phyloP scores from a whole-genome alignment of 2,113 vertebrate genomes.

The Anseranas semipalmata region DNA sequence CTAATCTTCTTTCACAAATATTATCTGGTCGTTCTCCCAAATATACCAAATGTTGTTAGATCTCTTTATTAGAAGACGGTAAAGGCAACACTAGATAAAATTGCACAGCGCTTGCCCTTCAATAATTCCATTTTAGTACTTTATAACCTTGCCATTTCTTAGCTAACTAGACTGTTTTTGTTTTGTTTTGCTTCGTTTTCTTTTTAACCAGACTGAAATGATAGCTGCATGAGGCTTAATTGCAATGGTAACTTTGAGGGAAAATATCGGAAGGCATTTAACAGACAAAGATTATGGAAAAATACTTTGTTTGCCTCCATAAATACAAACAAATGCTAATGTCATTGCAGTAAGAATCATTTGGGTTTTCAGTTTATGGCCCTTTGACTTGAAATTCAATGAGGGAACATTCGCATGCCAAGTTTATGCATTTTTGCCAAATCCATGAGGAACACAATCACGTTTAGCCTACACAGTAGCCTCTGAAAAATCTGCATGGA shows the following conservation, averaged over 20 bases:
- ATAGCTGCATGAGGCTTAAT: not conserved
- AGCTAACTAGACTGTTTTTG: not conserved
- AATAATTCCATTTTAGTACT: not conserved
- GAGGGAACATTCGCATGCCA: fast-evolving
- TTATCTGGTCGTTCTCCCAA: not conserved
- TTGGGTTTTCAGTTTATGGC: not conserved
- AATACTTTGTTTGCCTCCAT: not conserved
- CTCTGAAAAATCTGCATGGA: not conserved
- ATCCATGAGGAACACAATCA: not conserved
- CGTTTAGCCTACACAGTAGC: not conserved
- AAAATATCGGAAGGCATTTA: not conserved
- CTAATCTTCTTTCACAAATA: not conserved
- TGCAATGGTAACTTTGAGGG: not conserved
- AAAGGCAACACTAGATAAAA: not conserved
- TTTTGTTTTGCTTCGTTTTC: not conserved
- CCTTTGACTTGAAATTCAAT: not conserved
- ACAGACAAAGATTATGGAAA: not conserved
- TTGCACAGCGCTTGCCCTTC: not conserved
- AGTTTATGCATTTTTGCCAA: not conserved
- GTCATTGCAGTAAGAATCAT: not conserved
- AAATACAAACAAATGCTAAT: not conserved
- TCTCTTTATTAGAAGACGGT: not conserved
- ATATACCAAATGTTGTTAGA: not conserved
- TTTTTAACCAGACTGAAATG: not conserved
- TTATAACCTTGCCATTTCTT: not conserved